Conservation (phyloP, 2,113 vertebrate species). For the Rhynchomys soricoides region DNA sequence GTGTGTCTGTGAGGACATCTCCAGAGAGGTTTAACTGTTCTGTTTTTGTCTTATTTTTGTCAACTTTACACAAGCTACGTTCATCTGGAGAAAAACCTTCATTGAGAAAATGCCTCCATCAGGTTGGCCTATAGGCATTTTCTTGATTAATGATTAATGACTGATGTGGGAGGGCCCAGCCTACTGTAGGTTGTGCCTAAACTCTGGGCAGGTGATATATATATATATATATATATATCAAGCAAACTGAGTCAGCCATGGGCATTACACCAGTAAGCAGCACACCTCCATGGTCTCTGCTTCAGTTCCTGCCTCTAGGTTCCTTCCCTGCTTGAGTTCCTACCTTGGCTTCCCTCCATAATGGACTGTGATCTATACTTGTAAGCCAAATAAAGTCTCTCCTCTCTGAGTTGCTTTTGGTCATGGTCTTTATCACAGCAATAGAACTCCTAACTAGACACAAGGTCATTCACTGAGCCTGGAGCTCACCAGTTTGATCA, state of each 20-base stretch:
- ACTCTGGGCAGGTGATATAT: too few species aligned
- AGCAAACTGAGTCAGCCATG: background rate
- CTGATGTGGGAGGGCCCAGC: background rate
- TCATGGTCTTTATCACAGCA: background rate
- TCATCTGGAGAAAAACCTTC: background rate
- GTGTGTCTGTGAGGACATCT: background rate
- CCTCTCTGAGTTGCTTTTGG: background rate
- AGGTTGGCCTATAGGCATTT: background rate
- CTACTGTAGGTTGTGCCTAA: background rate
- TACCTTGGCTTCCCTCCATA: background rate
- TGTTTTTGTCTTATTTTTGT: background rate
- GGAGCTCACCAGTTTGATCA: background rate
- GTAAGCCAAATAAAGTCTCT: background rate
- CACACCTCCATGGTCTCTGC: background rate
- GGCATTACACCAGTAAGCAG: background rate
- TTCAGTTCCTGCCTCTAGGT: background rate
- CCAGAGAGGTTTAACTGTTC: background rate
- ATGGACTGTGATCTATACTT: background rate
- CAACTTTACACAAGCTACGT: background rate
- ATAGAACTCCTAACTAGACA: background rate
- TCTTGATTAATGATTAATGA: background rate
- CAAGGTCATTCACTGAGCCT: background rate
- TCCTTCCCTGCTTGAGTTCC: background rate
- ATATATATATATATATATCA: too few species aligned
- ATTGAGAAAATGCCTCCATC: background rate